Evolutionary conservation across 2,113 vertebrate genomes (phyloP), one percentile per base, ranked within the genome.

Genomic region (Tyrannus savana): DNA sequence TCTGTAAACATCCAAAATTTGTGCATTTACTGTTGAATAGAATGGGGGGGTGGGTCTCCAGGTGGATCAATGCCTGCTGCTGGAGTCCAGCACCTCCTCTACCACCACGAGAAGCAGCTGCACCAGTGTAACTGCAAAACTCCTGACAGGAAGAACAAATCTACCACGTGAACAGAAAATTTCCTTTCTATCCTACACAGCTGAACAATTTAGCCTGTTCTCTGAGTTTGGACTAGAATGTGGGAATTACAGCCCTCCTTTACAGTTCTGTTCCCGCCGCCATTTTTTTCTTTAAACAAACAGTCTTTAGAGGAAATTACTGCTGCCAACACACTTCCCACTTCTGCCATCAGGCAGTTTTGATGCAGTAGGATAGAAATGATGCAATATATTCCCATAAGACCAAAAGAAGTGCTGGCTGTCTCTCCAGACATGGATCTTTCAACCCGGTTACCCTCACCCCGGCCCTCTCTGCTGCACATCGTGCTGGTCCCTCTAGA

Each of bases 41-140:
- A 77, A 88, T 6, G 6, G 11, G 21, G 10, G 10, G 4, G 28
- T 9, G 4, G 2, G 10, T 64, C n/a, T 94, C 24, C 42, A 79
- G 30, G 25, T n/a, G 25, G 19, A 25, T 55, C 31, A 52, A 7
- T 30, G 47, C 11, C 42, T 3, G 0, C 30, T 71, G 19, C 35
- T 87, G 35, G 30, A 84, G 14, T 24, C 24, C 13, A 35, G 7
- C 30, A 67, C 5, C 19, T 56, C 28, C 15, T 46, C 18, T 18
- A 31, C 27, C 19, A n/a, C 0, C 1, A 25, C 0, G 2, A 59
- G 11, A 10, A 55, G 25, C 0, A 68, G 30, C 18, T 72, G 30
- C 47, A 33, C 9, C 22, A 59, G 18, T 7, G 5, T 60, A 63
- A 35, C 11, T 52, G 11, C 6, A 89, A 28, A 81, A 72, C 9